Percentiles rank a stretch among this genome's conserved stretches.
These are phyloP conservation scores for Acromyrmex echinatior DNA, from an alignment of 1,140 invertebrate genomes.

Conservation along the genomic window DNA sequence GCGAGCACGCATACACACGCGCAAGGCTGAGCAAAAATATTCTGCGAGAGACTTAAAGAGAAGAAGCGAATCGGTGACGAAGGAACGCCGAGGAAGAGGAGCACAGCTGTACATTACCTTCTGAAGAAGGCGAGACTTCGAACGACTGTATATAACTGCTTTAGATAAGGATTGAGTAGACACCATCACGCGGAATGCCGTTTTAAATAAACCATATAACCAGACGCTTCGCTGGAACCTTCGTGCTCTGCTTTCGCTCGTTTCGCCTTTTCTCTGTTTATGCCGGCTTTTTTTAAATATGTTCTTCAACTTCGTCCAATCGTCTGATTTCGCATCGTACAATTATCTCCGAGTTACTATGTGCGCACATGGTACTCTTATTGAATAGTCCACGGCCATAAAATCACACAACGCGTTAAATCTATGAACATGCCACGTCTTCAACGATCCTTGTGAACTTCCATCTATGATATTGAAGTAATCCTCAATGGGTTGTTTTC, in stretches of 20 bases:
- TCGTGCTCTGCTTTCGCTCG: conserved; percentile 45
- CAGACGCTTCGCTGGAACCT: conserved; percentile 59
- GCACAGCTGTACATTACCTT: conserved; percentile 77
- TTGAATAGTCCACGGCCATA: conserved; percentile 71
- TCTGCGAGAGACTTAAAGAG: conserved; percentile 41
- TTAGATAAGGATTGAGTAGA: conserved; percentile 82
- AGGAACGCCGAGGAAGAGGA: conserved; percentile 26
- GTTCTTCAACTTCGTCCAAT: background rate
- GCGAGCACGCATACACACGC: background rate
- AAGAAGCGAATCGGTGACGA: conserved; percentile 39
- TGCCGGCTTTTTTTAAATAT: background rate
- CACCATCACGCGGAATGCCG: conserved; percentile 78
- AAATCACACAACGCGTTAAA: conserved; percentile 70
- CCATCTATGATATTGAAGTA: conserved; percentile 16
- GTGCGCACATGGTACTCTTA: conserved; percentile 63
- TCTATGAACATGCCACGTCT: conserved; percentile 27
- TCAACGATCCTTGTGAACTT: conserved; percentile 5
- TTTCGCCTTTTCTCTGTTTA: background rate
- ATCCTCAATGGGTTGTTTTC: background rate
- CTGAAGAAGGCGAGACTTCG: conserved; percentile 80
- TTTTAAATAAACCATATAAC: conserved; percentile 77
- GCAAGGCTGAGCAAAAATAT: conserved; percentile 31
- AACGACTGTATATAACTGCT: conserved; percentile 80
- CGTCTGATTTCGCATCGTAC: conserved; percentile 35
- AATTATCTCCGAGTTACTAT: conserved; percentile 46